A percentile compares a stretch with the other conserved stretches of the same genome.
These are phyloP conservation scores for Drosophila paulistorum DNA, from an alignment of 1,140 invertebrate genomes.

Conservation along the genomic window DNA sequence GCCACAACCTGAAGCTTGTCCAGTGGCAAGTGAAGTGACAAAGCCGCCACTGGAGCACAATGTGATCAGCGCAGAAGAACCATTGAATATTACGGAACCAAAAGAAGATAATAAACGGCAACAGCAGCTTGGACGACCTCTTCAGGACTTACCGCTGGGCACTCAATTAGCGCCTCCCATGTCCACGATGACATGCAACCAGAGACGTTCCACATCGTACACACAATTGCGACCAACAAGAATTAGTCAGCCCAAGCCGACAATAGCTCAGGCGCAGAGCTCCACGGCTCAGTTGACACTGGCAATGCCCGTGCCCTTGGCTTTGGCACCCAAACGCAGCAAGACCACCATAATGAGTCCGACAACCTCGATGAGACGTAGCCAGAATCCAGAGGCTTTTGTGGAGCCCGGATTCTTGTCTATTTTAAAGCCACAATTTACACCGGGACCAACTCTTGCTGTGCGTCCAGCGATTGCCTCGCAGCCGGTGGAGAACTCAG, in stretches of 20 bases:
- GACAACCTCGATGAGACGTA: slow-evolving; percentile 62
- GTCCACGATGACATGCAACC: slow-evolving; percentile 56
- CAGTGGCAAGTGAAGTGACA: background rate
- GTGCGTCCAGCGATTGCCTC: slow-evolving; percentile 84
- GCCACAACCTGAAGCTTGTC: background rate
- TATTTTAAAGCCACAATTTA: slow-evolving; percentile 93
- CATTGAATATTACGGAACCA: background rate
- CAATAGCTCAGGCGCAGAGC: slow-evolving; percentile 66
- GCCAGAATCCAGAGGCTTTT: slow-evolving; percentile 52
- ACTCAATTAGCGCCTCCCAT: slow-evolving; percentile 36
- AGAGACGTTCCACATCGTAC: slow-evolving; percentile 67
- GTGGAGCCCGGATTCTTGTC: slow-evolving; percentile 93
- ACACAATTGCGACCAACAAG: slow-evolving; percentile 67
- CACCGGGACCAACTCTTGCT: slow-evolving; percentile 90
- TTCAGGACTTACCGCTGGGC: background rate
- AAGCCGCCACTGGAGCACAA: background rate
- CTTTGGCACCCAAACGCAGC: slow-evolving; percentile 73
- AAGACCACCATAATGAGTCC: slow-evolving; percentile 76
- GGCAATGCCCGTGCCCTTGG: slow-evolving; percentile 64
- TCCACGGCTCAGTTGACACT: slow-evolving; percentile 64
- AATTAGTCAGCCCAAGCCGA: slow-evolving; percentile 75
- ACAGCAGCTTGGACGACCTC: background rate
- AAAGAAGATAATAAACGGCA: background rate
- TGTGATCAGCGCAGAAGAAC: background rate
- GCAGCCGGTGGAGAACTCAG: slow-evolving; percentile 84